Evolutionary conservation across 35 echinoderm and acorn worm species (phyloP), one percentile per base, ranked within the genome.

Genomic region (Acanthaster planci): DNA sequence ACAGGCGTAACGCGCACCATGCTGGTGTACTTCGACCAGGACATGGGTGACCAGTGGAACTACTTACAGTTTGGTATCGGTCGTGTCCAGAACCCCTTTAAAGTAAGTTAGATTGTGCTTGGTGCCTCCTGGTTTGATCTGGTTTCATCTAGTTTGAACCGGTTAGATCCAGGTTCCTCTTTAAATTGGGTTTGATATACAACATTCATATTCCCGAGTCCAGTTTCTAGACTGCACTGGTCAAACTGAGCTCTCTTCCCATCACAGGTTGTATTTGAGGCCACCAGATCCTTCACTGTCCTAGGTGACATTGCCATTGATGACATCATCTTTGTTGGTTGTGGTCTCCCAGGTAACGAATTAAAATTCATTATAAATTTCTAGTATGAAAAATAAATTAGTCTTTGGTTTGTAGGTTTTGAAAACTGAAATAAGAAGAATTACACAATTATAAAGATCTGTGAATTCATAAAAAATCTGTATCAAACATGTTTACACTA

Each of bases 281-380:
- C 93, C 18, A 68, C 55, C 35, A 82, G 93, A 52, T 96, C 93
- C 17, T 91, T 91, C 80, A 84, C 56, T 82, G 89, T 91, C 14
- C 60, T 84, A 9, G 90, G 94, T 57, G 94, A 97, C 40, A 93
- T 97, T 47, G 94, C 94, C 23, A 39, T 97, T 37, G 94, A 97
- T 84, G 90, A 93, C 60, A 83, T 97, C 1, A 5, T 16, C n/a
- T 89, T 97, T 64, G 40, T 55, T 0, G 82, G 68, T 19, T 92
- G 94, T 51, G 60, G 56, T 14, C 51, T 92, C 18, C 94, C 86
- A 44, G 86, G 94, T 97, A 90, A 92, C 42, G 12, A 47, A 47
- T 4, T 6, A 47, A 6, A 47, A 6, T 6, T 47, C 42, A 47
- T 47, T 47, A 47, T 6, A 47, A 6, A 47, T 47, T 12, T 47